These are phyloP conservation scores for Siderastrea radians DNA, from an alignment of 92 coral and sea anemone genomes.

Conservation along the genomic window DNA sequence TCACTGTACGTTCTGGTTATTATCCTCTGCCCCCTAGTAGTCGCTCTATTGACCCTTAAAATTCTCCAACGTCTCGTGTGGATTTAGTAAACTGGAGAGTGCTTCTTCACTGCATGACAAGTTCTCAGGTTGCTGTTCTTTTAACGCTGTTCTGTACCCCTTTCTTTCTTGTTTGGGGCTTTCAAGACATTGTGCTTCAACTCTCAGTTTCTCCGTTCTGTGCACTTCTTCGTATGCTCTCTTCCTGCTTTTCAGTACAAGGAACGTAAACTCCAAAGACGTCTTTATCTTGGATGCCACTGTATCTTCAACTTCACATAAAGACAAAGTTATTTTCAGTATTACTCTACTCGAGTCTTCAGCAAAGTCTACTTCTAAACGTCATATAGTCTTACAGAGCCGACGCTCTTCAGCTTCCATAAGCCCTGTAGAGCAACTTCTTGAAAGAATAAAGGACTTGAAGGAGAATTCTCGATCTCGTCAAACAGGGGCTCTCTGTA, in stretches of 20 bases:
- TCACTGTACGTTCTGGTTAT: too few species aligned
- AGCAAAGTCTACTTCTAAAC: background rate
- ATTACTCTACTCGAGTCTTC: background rate
- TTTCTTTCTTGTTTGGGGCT: background rate
- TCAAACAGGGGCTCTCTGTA: background rate
- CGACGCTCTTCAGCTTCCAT: background rate
- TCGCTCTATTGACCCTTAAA: too few species aligned
- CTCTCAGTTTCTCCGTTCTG: background rate
- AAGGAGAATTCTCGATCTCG: background rate
- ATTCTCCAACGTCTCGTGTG: too few species aligned
- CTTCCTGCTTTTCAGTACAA: background rate
- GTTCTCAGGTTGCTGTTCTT: background rate
- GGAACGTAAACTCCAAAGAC: background rate
- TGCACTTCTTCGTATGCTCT: background rate
- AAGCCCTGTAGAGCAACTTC: conserved; percentile 19
- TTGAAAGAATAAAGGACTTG: background rate
- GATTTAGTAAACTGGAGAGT: too few species aligned
- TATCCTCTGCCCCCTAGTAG: too few species aligned
- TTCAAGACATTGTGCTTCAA: background rate
- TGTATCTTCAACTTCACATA: background rate
- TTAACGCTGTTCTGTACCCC: background rate
- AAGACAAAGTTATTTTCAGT: background rate
- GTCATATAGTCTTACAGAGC: background rate
- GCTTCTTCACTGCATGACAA: too few species aligned
- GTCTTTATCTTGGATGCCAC: background rate